These are phyloP conservation scores for Spatula clypeata DNA, from an alignment of 2,797 vertebrate genomes.

Conservation along the genomic window DNA sequence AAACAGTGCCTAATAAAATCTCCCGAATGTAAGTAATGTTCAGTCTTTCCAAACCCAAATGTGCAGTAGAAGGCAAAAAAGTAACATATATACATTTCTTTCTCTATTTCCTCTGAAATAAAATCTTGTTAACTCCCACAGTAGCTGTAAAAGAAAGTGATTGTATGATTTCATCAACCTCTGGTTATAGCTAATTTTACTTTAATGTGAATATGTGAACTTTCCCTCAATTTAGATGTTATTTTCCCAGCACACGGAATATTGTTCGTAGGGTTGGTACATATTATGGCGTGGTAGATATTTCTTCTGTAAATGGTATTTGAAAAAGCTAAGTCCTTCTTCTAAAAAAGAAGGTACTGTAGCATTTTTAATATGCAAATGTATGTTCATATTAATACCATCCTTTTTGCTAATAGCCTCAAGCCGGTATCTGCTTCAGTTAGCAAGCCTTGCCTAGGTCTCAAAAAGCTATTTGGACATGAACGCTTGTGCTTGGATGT, in stretches of 20 bases:
- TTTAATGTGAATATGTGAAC: neutral
- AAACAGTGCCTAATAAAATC: neutral
- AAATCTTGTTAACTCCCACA: neutral
- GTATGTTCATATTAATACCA: neutral
- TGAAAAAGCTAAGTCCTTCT: neutral
- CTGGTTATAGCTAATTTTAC: neutral
- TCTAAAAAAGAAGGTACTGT: neutral
- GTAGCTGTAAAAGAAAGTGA: neutral
- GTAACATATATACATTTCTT: neutral
- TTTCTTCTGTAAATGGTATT: neutral
- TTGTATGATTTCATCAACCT: neutral
- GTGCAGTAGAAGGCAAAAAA: neutral
- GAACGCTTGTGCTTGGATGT: neutral
- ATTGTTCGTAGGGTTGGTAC: neutral
- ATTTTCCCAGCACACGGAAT: neutral
- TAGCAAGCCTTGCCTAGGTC: neutral
- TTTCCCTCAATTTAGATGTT: neutral
- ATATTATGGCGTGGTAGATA: neutral
- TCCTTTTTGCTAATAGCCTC: neutral
- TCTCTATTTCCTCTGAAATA: neutral
- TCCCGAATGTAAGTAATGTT: neutral
- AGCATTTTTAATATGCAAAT: neutral
- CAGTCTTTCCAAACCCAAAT: neutral
- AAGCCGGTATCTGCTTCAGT: conserved; percentile 1
- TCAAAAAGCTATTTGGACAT: neutral